phyloP scores from a whole-genome alignment of 2,797 vertebrate genomes.

The Oophaga sylvatica region DNA sequence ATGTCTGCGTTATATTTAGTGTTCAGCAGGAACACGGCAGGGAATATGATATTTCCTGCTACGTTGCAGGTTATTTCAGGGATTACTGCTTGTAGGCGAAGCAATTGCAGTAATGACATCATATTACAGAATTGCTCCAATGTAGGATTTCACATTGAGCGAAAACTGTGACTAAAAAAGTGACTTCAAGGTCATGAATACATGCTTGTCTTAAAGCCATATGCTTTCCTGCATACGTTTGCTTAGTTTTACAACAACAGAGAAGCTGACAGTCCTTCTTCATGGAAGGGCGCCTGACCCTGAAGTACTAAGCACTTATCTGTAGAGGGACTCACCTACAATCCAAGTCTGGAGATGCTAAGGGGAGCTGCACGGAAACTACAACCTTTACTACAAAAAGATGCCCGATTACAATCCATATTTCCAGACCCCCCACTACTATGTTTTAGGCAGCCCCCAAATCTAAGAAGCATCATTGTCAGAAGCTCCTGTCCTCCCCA shows the following conservation, averaged over 20 bases:
- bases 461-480: too few relatives aligned
- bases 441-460: too few relatives aligned
- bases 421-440: too few relatives aligned
- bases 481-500: too few relatives aligned
- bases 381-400: too few relatives aligned
- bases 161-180: not conserved
- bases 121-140: not conserved
- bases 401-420: too few relatives aligned
- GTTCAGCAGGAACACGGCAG: not conserved
- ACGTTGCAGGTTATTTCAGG: not conserved
- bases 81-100: not conserved
- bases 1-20: not conserved
- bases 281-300: not conserved
- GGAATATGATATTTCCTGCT: not conserved
- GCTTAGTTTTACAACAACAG: not conserved
- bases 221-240: not conserved
- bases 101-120: slow-evolving; percentile 5
- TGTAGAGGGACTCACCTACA: too few relatives aligned
- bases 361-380: too few relatives aligned
- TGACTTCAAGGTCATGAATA: not conserved
- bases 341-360: too few relatives aligned
- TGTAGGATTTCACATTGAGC: not conserved
- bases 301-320: not conserved
- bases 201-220: not conserved
- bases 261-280: not conserved